Base-by-base conservation (phyloP, 1,140 invertebrate genomes). In the Contarinia nasturtii region DNA sequence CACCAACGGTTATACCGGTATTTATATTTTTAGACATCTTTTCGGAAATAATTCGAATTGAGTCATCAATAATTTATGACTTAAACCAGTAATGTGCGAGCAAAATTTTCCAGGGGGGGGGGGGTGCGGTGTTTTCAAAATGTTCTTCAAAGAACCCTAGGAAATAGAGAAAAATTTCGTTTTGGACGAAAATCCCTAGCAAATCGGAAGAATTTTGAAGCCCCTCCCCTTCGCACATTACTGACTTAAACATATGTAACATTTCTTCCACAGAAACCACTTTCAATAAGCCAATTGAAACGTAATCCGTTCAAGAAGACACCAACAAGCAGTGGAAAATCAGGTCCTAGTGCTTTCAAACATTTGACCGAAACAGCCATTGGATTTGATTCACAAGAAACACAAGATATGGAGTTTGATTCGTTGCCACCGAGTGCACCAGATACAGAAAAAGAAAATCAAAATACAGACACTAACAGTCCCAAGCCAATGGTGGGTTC, bases 401-500 rank as follows among this genome's bases (percentile, higher is more conserved):
- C 37, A 7, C 20, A 20, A 33, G 38, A 34, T 18, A 27, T 42
- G 15, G 45, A 43, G 14, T 53, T 50, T 48, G 53, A 57, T 7
- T 45, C 56, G 10, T 34, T 49, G 27, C 48, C 48, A 11, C 53
- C 49, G 53, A 54, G 52, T 56, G 52, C 7, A 18, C 17, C 20
- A 44, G 50, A 47, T 43, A 46, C 17, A n/a, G 12, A 3, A 27
- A 43, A 45, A 8, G n/a, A 34, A 4, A 21, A n/a, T 34, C 11
- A 33, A 14, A 34, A 33, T 12, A 45, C 7, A 10, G 44, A 45
- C 22, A 45, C 65, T 41, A 52, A 52, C 48, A 58, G 53, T 11
- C 47, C 65, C 15, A 59, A 65, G 40, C 50, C 27, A 5, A 27
- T 12, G 44, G 34, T 55, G 27, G 49, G 53, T 36, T 52, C n/a